Conservation (phyloP, 1,140 invertebrate genomes). For the Trichomalopsis sarcophagae region DNA sequence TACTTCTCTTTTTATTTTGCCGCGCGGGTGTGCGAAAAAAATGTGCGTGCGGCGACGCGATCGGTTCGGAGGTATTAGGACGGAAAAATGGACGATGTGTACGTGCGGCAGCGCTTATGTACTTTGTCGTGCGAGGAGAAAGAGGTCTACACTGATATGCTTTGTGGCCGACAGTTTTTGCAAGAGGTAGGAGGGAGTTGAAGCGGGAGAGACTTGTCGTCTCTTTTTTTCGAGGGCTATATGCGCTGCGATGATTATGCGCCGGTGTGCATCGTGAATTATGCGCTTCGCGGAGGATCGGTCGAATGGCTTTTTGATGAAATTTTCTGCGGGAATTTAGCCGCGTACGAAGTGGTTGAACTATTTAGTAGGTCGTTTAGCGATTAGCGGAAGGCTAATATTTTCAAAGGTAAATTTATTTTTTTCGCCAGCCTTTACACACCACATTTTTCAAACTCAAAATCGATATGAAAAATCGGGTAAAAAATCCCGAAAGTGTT, state of each 20-base stretch:
- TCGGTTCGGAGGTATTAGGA: conserved; percentile 32
- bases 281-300: neutral
- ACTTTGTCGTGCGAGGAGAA: neutral
- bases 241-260: neutral
- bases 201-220: conserved; percentile 55
- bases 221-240: neutral
- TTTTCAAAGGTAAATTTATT: neutral
- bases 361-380: neutral
- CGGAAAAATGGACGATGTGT: conserved; percentile 39
- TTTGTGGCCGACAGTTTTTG: conserved; percentile 57
- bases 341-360: neutral
- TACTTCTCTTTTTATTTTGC: conserved; percentile 9
- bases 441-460: neutral
- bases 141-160: conserved; percentile 50
- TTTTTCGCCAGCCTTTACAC: neutral
- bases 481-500: too few relatives aligned
- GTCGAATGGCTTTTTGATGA: neutral
- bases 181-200: conserved; percentile 59
- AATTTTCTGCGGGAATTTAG: neutral
- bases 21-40: neutral
- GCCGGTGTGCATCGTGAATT: neutral
- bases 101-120: neutral
- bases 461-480: neutral
- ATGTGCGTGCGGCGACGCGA: neutral
- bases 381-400: neutral